Conservation (phyloP, 2,113 vertebrate species). For the Saguinus midas region DNA sequence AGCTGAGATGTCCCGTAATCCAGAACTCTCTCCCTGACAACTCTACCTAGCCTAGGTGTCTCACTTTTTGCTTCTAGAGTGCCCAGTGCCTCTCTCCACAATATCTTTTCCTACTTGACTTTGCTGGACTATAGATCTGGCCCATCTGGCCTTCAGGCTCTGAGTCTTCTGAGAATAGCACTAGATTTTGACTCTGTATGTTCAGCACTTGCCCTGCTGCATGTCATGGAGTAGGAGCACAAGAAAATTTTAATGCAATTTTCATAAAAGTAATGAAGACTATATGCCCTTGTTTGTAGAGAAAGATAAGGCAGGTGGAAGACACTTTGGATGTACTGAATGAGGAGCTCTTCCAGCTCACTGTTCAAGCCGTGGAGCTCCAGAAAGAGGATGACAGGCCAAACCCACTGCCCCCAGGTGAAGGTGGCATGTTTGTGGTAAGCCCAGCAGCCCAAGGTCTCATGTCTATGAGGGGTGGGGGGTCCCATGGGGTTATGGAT, state of each 20-base stretch:
- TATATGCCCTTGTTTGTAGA: constrained; percentile 41
- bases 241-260: not conserved
- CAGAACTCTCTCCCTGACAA: not conserved
- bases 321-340: constrained; percentile 61
- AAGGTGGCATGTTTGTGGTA: not conserved
- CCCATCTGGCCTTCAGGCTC: not conserved
- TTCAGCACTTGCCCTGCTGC: not conserved
- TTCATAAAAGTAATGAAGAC: not conserved
- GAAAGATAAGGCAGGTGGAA: constrained; percentile 60
- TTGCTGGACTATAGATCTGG: not conserved
- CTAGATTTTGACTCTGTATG: not conserved
- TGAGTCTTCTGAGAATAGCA: not conserved
- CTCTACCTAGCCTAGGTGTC: not conserved
- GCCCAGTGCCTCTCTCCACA: not conserved
- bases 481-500: not conserved
- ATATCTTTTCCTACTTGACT: not conserved
- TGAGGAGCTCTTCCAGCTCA: constrained; percentile 61
- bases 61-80: not conserved
- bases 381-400: not conserved
- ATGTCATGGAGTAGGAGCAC: not conserved
- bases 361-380: constrained; percentile 37
- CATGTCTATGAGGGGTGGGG: not conserved
- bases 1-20: not conserved
- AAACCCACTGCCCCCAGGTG: not conserved
- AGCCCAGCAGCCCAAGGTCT: not conserved